Evolutionary conservation across 1,140 invertebrate species (phyloP).

Genomic region (Drosophila persimilis): DNA sequence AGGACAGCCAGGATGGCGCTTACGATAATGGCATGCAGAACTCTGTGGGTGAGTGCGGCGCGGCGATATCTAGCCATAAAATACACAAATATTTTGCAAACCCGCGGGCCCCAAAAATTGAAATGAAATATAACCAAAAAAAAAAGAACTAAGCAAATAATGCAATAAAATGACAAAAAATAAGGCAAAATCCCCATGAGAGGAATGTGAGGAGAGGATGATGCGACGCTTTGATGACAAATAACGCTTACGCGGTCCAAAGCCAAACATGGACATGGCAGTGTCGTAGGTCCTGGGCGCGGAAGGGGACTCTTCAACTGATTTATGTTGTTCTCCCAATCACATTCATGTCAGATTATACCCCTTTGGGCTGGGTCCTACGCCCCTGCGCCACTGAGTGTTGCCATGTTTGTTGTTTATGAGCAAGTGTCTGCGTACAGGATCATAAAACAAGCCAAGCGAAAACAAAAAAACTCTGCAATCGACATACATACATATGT

Average conservation of each 20-base stretch:
- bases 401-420: not conserved
- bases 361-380: too few relatives aligned
- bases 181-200: conserved; percentile 32
- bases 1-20: conserved; percentile 80
- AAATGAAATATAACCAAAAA: conserved; percentile 54
- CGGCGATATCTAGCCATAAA: conserved; percentile 42
- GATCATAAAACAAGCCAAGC: conserved; percentile 62
- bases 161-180: conserved; percentile 65
- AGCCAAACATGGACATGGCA: conserved; percentile 12
- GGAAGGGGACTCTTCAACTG: too few relatives aligned
- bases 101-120: conserved; percentile 52
- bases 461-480: conserved; percentile 21
- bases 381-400: not conserved
- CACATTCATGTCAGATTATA: too few relatives aligned
- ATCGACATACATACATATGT: conserved; percentile 1
- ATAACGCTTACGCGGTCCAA: conserved; percentile 48
- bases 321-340: too few relatives aligned
- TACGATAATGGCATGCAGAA: conserved; percentile 84
- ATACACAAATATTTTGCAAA: conserved; percentile 69
- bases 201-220: conserved; percentile 36
- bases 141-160: conserved; percentile 63
- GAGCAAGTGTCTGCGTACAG: conserved; percentile 1
- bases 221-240: conserved; percentile 59
- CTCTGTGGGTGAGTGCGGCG: conserved; percentile 84
- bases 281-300: too few relatives aligned